These are phyloP conservation scores for Tubulanus polymorphus DNA, from an alignment of 2,888 invertebrate species.

Conservation along the genomic window DNA sequence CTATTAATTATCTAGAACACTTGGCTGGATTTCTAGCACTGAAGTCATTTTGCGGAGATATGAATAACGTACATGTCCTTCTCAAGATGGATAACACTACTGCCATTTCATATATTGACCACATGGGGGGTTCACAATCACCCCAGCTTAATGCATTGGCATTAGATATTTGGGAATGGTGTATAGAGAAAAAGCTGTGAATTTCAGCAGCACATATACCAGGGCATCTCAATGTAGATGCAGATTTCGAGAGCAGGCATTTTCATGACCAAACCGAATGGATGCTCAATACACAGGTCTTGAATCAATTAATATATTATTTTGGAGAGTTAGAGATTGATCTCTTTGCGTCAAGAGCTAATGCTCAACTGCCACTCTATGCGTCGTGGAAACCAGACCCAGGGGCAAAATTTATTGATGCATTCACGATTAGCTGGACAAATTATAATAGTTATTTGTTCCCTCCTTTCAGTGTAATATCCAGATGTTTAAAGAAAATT, in stretches of 20 bases:
- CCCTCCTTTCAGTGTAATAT: constrained; percentile 12
- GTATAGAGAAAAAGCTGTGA: background rate
- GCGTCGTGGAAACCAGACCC: constrained; percentile 10
- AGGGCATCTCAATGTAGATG: constrained; percentile 4
- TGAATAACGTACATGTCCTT: background rate
- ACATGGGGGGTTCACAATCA: constrained; percentile 3
- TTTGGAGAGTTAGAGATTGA: background rate
- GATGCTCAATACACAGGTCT: constrained; percentile 5
- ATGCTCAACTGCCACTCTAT: constrained; percentile 2
- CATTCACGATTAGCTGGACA: constrained; percentile 10
- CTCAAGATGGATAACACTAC: constrained; percentile 5
- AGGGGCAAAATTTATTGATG: constrained; percentile 10
- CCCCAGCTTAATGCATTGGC: background rate
- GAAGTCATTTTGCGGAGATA: background rate
- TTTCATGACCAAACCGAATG: constrained; percentile 7
- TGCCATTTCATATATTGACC: constrained; percentile 4
- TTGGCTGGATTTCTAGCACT: constrained; percentile 1
- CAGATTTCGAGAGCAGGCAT: constrained; percentile 4
- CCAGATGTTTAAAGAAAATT: constrained; percentile 10
- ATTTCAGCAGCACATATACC: constrained; percentile 7
- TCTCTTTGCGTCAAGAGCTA: constrained; percentile 12
- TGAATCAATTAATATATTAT: constrained; percentile 4
- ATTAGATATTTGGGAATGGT: constrained; percentile 8
- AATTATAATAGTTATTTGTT: constrained; percentile 14
- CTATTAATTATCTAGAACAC: constrained; percentile 7